phyloP scores from a whole-genome alignment of 2,888 invertebrate genomes.

The Pharmacophagus antenor region DNA sequence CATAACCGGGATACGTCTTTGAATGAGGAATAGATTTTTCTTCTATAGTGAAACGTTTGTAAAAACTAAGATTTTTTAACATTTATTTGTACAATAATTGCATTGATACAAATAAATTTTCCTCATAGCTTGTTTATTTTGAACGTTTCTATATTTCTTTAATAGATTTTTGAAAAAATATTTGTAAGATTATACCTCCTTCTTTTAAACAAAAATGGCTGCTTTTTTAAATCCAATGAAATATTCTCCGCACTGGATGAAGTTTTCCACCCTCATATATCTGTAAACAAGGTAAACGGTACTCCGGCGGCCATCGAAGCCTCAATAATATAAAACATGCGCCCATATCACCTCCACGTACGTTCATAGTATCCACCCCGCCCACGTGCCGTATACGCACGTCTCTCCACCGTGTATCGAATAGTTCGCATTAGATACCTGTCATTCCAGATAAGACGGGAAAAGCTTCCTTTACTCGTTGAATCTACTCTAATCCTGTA shows the following conservation, averaged over 20 bases:
- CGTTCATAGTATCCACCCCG: constrained; percentile 52
- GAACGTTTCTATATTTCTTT: too few species aligned
- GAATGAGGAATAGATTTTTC: too few species aligned
- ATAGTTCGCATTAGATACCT: constrained; percentile 35
- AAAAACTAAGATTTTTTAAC: too few species aligned
- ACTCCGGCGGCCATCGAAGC: constrained; percentile 51
- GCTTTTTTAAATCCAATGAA: constrained; percentile 28
- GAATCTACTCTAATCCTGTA: constrained; percentile 17
- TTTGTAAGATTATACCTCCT: background rate
- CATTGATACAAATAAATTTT: too few species aligned
- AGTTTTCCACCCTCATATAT: constrained; percentile 45
- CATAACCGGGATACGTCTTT: too few species aligned
- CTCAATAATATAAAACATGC: constrained; percentile 78
- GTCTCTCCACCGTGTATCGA: constrained; percentile 37
- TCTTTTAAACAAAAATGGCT: background rate
- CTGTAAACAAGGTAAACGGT: constrained; percentile 68
- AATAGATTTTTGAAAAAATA: background rate
- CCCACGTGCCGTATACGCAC: constrained; percentile 44
- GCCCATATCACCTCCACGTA: constrained; percentile 56
- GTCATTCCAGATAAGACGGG: constrained; percentile 33
- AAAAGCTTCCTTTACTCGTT: constrained; percentile 30
- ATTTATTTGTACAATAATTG: too few species aligned
- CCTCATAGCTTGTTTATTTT: too few species aligned
- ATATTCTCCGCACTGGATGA: constrained; percentile 34
- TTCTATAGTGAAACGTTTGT: too few species aligned